Conservation (phyloP, 2,888 invertebrate species). For the Sycophila texana region DNA sequence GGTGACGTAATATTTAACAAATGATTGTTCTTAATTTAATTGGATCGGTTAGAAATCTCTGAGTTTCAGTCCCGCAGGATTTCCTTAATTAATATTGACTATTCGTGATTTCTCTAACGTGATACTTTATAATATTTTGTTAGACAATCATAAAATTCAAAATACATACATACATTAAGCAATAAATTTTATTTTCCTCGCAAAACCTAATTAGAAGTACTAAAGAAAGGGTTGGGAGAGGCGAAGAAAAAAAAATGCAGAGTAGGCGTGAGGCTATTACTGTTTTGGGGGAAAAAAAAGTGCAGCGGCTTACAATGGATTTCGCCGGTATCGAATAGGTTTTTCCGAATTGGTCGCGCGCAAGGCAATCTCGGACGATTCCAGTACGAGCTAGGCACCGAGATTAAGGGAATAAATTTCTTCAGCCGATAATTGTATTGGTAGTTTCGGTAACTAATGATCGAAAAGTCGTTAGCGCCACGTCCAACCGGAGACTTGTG, state of each 20-base stretch:
- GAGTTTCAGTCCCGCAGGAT: no score
- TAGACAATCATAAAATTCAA: no score
- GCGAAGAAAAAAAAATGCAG: background rate
- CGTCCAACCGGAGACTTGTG: conserved; percentile 63
- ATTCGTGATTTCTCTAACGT: no score
- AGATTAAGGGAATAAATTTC: conserved; percentile 71
- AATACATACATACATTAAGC: no score
- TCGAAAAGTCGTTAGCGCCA: conserved; percentile 74
- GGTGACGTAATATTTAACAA: no score
- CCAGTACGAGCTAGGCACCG: conserved; percentile 26
- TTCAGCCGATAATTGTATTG: conserved; percentile 74
- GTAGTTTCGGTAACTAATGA: conserved; percentile 76
- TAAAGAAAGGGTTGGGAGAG: background rate
- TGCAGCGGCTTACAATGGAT: conserved; percentile 53
- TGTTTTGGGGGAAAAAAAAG: conserved; percentile 44
- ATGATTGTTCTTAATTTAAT: no score
- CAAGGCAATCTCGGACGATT: conserved; percentile 58
- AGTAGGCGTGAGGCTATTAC: conserved; percentile 38
- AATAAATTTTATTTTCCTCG: no score
- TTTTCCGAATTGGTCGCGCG: conserved; percentile 63
- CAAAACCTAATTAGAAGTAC: no score
- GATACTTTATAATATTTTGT: no score
- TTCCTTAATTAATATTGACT: no score
- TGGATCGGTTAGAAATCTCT: no score
- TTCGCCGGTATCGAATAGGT: conserved; percentile 51